These are phyloP conservation scores for Tiliacea citrago DNA, from an alignment of 2,888 invertebrate genomes.

Conservation along the genomic window DNA sequence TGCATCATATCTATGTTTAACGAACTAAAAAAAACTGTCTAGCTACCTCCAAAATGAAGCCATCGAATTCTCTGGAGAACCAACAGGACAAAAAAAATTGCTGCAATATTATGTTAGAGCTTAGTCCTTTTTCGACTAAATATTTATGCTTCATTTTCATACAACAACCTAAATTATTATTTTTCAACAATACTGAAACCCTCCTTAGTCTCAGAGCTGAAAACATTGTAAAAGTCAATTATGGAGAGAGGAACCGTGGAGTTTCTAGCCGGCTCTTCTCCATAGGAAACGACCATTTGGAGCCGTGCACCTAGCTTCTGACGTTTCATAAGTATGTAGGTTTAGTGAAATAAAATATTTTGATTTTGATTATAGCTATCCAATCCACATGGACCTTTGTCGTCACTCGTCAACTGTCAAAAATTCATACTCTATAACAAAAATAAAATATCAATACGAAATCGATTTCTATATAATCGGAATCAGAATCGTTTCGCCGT, in stretches of 20 bases:
- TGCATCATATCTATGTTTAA: conserved; percentile 36
- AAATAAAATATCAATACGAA: conserved; percentile 20
- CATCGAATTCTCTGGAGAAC: conserved; percentile 16
- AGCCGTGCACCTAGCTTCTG: too few species aligned
- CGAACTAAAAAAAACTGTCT: conserved; percentile 24
- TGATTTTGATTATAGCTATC: too few species aligned
- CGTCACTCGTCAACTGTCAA: too few species aligned
- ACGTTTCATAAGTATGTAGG: too few species aligned
- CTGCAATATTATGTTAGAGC: conserved; percentile 19
- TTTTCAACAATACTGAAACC: conserved; percentile 11
- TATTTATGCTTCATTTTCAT: conserved; percentile 16
- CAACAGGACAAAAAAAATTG: conserved; percentile 2
- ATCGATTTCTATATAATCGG: conserved; percentile 46
- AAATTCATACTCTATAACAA: background rate
- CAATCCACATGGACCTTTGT: background rate
- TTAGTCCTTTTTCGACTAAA: conserved; percentile 6
- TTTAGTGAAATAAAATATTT: too few species aligned
- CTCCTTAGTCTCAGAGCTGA: too few species aligned
- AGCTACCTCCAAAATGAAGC: conserved; percentile 28
- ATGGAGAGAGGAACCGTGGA: too few species aligned
- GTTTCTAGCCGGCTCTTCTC: too few species aligned
- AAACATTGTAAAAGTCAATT: too few species aligned
- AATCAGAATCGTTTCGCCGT: conserved; percentile 52
- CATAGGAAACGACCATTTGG: too few species aligned
- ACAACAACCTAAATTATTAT: conserved; percentile 7